Percentiles rank a stretch among this genome's conserved stretches.
Conservation (phyloP, 2,797 vertebrate species). For the Ctenosaura bakeri region DNA sequence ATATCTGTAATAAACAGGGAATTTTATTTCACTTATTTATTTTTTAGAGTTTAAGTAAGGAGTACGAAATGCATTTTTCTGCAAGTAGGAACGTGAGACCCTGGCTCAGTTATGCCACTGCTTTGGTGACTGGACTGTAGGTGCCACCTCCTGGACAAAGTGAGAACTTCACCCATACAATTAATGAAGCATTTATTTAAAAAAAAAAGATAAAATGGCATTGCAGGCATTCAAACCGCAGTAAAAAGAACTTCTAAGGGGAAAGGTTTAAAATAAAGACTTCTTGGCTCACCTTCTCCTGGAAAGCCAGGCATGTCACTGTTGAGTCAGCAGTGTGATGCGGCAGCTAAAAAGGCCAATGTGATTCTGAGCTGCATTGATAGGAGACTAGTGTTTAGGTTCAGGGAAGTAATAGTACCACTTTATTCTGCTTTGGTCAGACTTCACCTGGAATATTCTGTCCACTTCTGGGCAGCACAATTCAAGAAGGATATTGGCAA, state of each 20-base stretch:
- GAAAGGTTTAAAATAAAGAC: neutral
- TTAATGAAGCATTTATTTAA: neutral
- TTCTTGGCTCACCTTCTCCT: neutral
- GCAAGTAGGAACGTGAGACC: neutral
- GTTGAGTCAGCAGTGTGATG: too few relatives aligned
- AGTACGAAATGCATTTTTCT: neutral
- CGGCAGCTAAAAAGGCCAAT: too few relatives aligned
- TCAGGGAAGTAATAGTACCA: too few relatives aligned
- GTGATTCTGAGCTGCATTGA: too few relatives aligned
- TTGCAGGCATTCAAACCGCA: neutral
- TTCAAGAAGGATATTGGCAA: too few relatives aligned
- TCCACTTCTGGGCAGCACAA: too few relatives aligned
- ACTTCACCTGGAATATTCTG: too few relatives aligned
- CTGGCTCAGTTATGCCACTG: neutral
- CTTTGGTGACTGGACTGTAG: neutral
- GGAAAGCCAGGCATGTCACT: neutral
- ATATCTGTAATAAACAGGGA: neutral
- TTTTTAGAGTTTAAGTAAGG: too few relatives aligned
- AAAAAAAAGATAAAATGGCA: too few relatives aligned
- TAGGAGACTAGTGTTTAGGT: too few relatives aligned
- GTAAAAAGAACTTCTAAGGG: neutral
- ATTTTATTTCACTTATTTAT: neutral
- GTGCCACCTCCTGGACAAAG: neutral
- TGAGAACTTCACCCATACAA: neutral
- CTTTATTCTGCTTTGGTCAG: too few relatives aligned